Base-by-base conservation (phyloP, 2,113 vertebrate species). In the Hemibagrus wyckioides region DNA sequence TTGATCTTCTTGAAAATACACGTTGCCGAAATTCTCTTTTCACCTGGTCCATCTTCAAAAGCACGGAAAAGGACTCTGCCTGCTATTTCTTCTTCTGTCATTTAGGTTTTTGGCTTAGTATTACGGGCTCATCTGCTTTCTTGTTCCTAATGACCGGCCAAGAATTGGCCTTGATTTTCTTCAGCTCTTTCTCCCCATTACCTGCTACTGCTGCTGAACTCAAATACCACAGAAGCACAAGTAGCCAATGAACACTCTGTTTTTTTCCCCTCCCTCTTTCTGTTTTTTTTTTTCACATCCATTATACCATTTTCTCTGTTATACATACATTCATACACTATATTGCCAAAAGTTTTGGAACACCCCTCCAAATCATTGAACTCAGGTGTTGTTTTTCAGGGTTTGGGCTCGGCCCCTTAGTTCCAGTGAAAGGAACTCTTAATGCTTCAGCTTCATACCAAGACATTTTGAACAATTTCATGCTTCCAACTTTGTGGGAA, bases 11-110 rank as follows among this genome's bases (percentile, higher is more conserved):
- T 17, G 13, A 28, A 39, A 15, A 65, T 52, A 30, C 59, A n/a
- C 59, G 2, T 85, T 5, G 7, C 84, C 30, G 3, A 39, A 44
- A 73, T 85, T 44, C 33, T 80, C 28, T 33, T 86, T 65, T 67
- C 3, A 85, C 41, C 6, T 63, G 33, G 39, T 41, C 41, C 57
- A 50, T 79, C 57, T 65, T 79, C 57, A 85, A 85, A 80, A 65
- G 84, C 59, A n/a, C 23, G 33, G 59, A 65, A 48, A 65, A 65
- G 17, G 39, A n/a, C 28, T 76, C n/a, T 85, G 54, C 30, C 28
- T 63, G 50, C 6, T 48, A 44, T 77, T 63, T 67, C 44, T 85
- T 50, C 28, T 33, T 79, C 6, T 52, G 19, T 67, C 59, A 48
- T 54, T 79, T 61, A 36, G 56, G 6, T 33, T 83, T 65, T 83